phyloP scores from a whole-genome alignment of 1,140 invertebrate genomes.

The Aphidius ervi region DNA sequence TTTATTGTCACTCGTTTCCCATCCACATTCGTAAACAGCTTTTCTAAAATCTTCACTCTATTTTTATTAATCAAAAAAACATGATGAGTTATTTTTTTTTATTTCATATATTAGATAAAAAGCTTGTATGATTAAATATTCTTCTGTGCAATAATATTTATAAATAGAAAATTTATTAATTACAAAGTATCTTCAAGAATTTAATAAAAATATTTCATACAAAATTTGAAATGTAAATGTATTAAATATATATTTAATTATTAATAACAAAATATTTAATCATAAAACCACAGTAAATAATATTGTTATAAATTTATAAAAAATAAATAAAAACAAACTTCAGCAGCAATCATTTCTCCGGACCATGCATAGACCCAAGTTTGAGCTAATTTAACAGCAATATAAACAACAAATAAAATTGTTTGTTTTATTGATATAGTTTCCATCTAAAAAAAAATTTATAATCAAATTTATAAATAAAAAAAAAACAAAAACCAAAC shows the following conservation, averaged over 20 bases:
- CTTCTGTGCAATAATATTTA: too few relatives aligned
- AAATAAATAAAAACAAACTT: not conserved
- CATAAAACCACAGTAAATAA: too few relatives aligned
- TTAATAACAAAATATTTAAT: too few relatives aligned
- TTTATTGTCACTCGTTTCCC: constrained; percentile 2
- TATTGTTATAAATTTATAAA: too few relatives aligned
- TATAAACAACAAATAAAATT: not conserved
- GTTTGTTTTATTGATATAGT: not conserved
- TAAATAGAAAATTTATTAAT: too few relatives aligned
- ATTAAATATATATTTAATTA: too few relatives aligned
- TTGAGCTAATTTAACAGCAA: constrained; percentile 3
- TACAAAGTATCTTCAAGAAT: too few relatives aligned
- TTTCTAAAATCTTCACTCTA: constrained; percentile 7
- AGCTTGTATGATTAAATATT: too few relatives aligned
- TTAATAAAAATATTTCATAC: too few relatives aligned
- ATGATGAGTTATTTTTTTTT: too few relatives aligned
- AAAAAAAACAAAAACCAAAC: not conserved
- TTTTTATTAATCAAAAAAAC: not conserved
- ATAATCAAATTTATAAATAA: not conserved
- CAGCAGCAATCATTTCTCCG: constrained; percentile 4
- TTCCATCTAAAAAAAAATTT: not conserved
- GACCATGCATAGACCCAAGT: constrained; percentile 9
- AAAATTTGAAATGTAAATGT: too few relatives aligned
- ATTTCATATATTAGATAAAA: too few relatives aligned
- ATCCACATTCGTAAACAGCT: not conserved